Evolutionary conservation across 2,888 invertebrate genomes (phyloP).

Genomic region (Rotaria socialis): DNA sequence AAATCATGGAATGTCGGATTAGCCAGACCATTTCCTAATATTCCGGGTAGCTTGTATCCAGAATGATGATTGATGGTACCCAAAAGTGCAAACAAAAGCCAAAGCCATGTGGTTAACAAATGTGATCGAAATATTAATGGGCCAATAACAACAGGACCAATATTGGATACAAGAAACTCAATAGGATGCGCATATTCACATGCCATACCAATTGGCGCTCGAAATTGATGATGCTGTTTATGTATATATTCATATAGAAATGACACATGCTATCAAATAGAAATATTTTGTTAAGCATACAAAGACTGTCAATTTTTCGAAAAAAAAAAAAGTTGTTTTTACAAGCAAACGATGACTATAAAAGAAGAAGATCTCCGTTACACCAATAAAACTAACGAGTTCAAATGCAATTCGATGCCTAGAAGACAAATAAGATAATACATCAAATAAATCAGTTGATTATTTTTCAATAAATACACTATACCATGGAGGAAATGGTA

Average conservation of each 20-base stretch:
- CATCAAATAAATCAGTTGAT: neutral
- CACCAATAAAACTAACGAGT: neutral
- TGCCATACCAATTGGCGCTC: slow-evolving; percentile 10
- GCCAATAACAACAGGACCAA: neutral
- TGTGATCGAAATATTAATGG: slow-evolving; percentile 7
- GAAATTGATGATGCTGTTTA: slow-evolving; percentile 27
- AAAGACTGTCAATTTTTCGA: neutral
- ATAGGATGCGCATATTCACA: slow-evolving; percentile 27
- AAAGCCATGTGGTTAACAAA: slow-evolving; percentile 9
- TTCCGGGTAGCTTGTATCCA: neutral
- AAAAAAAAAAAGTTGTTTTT: neutral
- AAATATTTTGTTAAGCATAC: neutral
- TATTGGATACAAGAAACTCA: neutral
- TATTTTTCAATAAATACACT: neutral
- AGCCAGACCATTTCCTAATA: neutral
- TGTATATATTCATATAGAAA: neutral
- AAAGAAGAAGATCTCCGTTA: slow-evolving; percentile 8
- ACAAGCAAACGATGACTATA: neutral
- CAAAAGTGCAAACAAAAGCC: neutral
- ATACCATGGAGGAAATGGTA: slow-evolving; percentile 33
- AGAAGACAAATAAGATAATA: neutral
- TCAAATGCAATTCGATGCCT: neutral
- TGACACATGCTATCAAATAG: neutral
- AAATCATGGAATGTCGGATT: slow-evolving; percentile 27
- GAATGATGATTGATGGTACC: slow-evolving; percentile 26